Conservation (phyloP, 2,113 vertebrate genomes). For the Podiceps cristatus region DNA sequence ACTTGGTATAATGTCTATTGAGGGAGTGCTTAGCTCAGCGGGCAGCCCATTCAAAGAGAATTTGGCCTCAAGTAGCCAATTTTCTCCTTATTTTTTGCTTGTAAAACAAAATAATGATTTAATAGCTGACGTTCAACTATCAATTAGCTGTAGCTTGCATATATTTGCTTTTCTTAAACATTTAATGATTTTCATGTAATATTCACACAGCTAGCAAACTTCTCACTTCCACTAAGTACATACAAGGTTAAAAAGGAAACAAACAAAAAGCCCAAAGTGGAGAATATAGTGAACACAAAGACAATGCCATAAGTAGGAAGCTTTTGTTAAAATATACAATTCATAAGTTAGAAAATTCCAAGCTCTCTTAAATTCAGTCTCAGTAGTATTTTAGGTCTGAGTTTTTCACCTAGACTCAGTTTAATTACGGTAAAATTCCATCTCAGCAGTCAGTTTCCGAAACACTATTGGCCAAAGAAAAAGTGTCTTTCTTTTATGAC, state of each 20-base stretch:
- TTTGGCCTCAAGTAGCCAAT: background rate
- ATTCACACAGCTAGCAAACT: background rate
- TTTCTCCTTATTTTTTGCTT: background rate
- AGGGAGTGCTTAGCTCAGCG: background rate
- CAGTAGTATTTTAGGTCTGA: background rate
- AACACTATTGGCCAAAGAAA: background rate
- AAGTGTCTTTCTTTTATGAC: conserved; percentile 15
- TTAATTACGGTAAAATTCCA: conserved; percentile 31
- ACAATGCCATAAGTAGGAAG: background rate
- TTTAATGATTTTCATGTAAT: background rate
- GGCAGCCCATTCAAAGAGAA: background rate
- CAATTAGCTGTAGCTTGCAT: background rate
- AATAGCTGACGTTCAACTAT: background rate
- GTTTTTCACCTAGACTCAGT: background rate
- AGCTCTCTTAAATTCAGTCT: background rate
- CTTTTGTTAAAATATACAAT: background rate
- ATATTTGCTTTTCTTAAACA: background rate
- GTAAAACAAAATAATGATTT: background rate
- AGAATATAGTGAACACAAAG: background rate
- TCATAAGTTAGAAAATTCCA: background rate
- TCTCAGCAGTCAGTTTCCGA: background rate
- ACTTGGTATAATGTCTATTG: background rate
- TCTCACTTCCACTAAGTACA: background rate
- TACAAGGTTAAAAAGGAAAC: background rate
- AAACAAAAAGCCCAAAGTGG: background rate